Base-by-base conservation (phyloP, 2,888 invertebrate genomes). In the Abrostola triplasia region DNA sequence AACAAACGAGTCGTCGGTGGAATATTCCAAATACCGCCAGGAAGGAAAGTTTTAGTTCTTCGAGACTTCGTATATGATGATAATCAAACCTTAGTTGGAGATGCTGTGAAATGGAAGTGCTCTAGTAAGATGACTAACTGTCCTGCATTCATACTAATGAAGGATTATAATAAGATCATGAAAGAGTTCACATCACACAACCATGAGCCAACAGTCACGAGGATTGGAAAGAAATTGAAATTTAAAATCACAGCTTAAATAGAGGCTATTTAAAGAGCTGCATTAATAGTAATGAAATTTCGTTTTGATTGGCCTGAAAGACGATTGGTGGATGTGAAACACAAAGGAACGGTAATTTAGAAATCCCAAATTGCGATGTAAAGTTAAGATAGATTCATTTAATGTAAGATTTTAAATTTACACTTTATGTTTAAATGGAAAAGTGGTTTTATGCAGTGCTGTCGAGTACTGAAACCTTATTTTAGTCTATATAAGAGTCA, bases 1-100 rank as follows among this genome's bases (percentile, higher is more conserved):
- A 60, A 65, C 44, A 67, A 49, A 52, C 51, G 60, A 0, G 76
- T 87, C 5, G 84, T 88, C 5, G 87, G 87, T 13, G 88, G 84
- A 5, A 80, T 88, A 47, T 88, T 86, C 50, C 74, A 84, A 65
- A 55, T 78, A 12, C 76, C 35, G 35, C n/a, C 9, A 83, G 82
- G 7, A 78, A 74, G 11, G 82, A 81, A 49, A 60, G 65, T 88
- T 0, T 64, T 88, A 13, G 67, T 88, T 48, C 79, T 80, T 40
- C 84, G 80, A 67, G 77, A 84, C 7, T 83, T 70, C 58, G 74
- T 78, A 2, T 88, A 83, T 57, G 59, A 80, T 10, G 82, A 81
- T 73, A 67, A 70, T n/a, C 65, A 66, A 53, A 44, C 58, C 0
- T 57, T 42, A 5, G 35, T 40, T 12, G 72, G 50, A 5, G 67